A percentile compares a stretch with the other conserved stretches of the same genome.
These are phyloP conservation scores for Ginglymostoma cirratum DNA, from an alignment of 2,113 vertebrate species.

Conservation along the genomic window DNA sequence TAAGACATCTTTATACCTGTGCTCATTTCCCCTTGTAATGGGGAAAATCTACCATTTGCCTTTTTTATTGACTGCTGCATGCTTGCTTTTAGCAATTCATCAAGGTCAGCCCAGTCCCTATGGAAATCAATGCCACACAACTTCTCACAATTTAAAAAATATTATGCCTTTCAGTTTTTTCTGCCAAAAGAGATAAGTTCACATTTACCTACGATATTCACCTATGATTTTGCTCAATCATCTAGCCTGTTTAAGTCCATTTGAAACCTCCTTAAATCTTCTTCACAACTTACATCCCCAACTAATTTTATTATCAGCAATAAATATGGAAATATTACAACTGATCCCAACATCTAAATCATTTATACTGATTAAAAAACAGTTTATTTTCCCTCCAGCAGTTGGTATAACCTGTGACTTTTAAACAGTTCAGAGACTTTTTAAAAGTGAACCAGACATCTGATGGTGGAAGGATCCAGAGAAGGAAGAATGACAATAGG, in stretches of 20 bases:
- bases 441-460: too few relatives aligned
- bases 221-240: neutral
- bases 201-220: neutral
- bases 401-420: too few relatives aligned
- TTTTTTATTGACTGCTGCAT: neutral
- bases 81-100: neutral
- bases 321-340: too few relatives aligned
- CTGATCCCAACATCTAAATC: neutral
- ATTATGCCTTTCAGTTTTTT: neutral
- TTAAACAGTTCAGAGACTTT: too few relatives aligned
- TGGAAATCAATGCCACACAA: neutral
- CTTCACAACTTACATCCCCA: neutral
- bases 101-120: neutral
- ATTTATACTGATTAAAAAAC: neutral
- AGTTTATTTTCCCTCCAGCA: neutral
- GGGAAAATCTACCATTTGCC: neutral
- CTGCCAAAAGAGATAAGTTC: neutral
- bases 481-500: too few relatives aligned
- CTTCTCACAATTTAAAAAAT: neutral
- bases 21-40: too few relatives aligned
- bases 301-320: neutral
- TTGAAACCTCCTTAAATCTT: neutral
- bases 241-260: too few relatives aligned
- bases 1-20: neutral
- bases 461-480: too few relatives aligned